phyloP scores from a whole-genome alignment of 2,113 vertebrate genomes.

The Pandion haliaetus region DNA sequence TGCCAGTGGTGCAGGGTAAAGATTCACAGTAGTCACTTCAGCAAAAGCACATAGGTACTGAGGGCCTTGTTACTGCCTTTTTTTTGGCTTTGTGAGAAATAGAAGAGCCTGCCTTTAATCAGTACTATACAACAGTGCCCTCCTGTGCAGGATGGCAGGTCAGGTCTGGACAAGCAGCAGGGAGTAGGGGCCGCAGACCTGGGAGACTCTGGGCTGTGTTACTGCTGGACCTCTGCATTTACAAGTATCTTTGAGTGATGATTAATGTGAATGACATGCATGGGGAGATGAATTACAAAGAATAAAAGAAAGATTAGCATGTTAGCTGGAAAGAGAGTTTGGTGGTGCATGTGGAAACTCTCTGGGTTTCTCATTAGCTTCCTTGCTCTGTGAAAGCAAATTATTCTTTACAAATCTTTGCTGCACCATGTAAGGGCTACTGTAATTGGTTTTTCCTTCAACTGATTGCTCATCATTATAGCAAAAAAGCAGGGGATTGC shows the following conservation, averaged over 20 bases:
- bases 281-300: background rate
- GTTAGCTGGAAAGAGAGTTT: background rate
- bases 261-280: background rate
- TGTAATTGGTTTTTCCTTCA: background rate
- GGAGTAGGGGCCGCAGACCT: background rate
- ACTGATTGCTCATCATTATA: background rate
- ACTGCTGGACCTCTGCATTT: accelerated
- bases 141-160: background rate
- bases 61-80: background rate
- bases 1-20: background rate
- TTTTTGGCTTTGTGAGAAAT: background rate
- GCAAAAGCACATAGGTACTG: background rate
- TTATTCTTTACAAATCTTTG: background rate
- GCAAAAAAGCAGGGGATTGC: background rate
- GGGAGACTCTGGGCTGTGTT: background rate
- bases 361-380: background rate
- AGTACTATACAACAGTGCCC: background rate
- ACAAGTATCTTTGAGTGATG: background rate
- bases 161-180: background rate
- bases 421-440: background rate
- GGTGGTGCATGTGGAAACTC: background rate
- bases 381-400: background rate
- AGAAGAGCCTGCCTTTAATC: background rate
- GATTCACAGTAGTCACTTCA: background rate
- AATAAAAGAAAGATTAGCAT: background rate